Conservation (phyloP, 2,113 vertebrate species). For the Panthera tigris region DNA sequence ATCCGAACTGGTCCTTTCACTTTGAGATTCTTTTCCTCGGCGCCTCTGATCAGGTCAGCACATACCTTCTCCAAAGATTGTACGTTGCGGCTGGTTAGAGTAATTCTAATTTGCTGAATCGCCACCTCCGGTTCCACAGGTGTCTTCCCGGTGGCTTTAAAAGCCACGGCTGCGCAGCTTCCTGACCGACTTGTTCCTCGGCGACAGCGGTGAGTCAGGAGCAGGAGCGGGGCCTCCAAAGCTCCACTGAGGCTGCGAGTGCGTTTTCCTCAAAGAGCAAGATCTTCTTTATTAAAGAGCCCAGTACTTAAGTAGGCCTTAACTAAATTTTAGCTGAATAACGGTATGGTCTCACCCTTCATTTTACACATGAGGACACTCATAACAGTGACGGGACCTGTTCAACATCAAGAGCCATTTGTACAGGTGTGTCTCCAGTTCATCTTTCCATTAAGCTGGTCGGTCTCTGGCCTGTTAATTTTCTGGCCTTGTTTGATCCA, state of each 20-base stretch:
- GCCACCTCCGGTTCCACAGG: slow-evolving; percentile 94
- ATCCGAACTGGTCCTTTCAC: neutral
- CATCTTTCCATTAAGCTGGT: neutral
- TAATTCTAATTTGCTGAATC: slow-evolving; percentile 96
- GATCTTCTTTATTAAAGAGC: neutral
- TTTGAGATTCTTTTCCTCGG: neutral
- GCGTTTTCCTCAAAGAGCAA: neutral
- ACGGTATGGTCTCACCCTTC: neutral
- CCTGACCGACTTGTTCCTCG: slow-evolving; percentile 97
- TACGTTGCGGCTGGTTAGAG: slow-evolving; percentile 94
- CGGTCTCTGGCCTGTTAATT: neutral
- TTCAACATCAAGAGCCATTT: neutral
- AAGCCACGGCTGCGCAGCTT: slow-evolving; percentile 80
- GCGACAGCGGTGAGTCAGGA: slow-evolving; percentile 93
- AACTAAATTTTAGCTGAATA: neutral
- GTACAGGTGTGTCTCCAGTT: neutral
- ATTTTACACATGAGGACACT: neutral
- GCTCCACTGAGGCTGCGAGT: fast-evolving
- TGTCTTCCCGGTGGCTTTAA: slow-evolving; percentile 86
- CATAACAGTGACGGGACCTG: neutral
- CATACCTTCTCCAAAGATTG: slow-evolving; percentile 90
- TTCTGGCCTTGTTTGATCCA: neutral
- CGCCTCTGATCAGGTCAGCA: neutral
- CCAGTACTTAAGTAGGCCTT: neutral
- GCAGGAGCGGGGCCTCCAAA: fast-evolving